Conservation (phyloP, 37 sponge, comb jelly and placozoan genomes). For the Eunapius fragilis region DNA sequence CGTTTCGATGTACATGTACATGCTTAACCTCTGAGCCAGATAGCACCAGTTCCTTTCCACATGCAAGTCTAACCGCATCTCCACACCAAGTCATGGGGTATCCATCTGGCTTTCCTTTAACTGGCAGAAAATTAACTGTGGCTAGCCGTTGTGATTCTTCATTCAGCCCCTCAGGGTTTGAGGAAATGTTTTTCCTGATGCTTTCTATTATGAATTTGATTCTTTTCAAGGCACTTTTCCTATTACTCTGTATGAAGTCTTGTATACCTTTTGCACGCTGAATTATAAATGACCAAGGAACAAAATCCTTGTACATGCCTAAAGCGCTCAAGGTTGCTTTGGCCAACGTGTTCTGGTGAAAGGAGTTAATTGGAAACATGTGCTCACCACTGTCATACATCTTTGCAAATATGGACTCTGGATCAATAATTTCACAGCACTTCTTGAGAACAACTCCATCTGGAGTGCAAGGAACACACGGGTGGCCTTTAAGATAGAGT, state of each 20-base stretch:
- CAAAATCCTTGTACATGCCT: constrained; percentile 24
- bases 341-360: neutral
- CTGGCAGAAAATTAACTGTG: constrained; percentile 50
- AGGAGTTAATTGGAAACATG: constrained; percentile 29
- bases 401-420: constrained; percentile 5
- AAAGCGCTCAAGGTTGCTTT: constrained; percentile 3
- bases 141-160: constrained; percentile 8
- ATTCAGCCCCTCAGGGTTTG: neutral
- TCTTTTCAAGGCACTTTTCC: constrained; percentile 17
- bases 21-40: neutral
- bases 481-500: neutral
- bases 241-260: neutral
- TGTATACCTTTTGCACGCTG: constrained; percentile 42
- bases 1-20: neutral
- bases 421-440: constrained; percentile 34
- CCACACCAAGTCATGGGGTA: constrained; percentile 44
- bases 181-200: neutral
- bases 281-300: constrained; percentile 33
- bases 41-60: constrained; percentile 27
- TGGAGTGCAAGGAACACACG: constrained; percentile 60
- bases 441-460: constrained; percentile 32
- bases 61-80: constrained; percentile 13
- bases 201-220: constrained; percentile 1
- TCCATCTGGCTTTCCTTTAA: constrained; percentile 9
- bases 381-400: constrained; percentile 41